phyloP scores from a whole-genome alignment of 2,888 invertebrate species.

The Lasius fuliginosus region DNA sequence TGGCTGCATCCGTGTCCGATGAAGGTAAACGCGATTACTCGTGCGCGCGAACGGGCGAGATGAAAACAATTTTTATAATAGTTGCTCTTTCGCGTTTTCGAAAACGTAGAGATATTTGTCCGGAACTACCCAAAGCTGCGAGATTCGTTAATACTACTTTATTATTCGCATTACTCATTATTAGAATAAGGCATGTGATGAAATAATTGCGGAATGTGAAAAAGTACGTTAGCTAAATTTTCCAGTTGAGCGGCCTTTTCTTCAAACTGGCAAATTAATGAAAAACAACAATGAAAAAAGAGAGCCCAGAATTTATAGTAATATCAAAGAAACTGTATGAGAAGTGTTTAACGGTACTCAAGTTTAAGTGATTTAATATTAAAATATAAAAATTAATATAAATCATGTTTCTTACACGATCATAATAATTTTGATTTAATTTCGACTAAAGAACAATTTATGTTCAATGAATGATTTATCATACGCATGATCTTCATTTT shows the following conservation, averaged over 20 bases:
- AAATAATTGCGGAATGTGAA: constrained; percentile 5
- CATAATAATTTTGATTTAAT: not conserved
- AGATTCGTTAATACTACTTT: constrained; percentile 48
- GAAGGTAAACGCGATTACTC: constrained; percentile 52
- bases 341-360: not conserved
- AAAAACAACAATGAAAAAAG: not conserved
- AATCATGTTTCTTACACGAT: not conserved
- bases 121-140: constrained; percentile 5
- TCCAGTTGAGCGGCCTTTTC: not conserved
- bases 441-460: not conserved
- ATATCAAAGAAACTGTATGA: not conserved
- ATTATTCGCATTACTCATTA: constrained; percentile 39
- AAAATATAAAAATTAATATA: not conserved
- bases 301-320: not conserved
- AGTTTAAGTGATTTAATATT: not conserved
- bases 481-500: not conserved
- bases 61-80: constrained; percentile 54
- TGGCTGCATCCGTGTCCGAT: constrained; percentile 31
- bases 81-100: constrained; percentile 26
- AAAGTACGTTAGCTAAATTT: constrained; percentile 6
- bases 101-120: constrained; percentile 39
- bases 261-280: not conserved
- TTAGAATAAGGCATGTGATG: constrained; percentile 12
- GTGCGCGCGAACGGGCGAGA: constrained; percentile 5
- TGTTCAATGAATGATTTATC: not conserved